These are phyloP conservation scores for Synanceia verrucosa DNA, from an alignment of 2,797 vertebrate genomes.

Conservation along the genomic window DNA sequence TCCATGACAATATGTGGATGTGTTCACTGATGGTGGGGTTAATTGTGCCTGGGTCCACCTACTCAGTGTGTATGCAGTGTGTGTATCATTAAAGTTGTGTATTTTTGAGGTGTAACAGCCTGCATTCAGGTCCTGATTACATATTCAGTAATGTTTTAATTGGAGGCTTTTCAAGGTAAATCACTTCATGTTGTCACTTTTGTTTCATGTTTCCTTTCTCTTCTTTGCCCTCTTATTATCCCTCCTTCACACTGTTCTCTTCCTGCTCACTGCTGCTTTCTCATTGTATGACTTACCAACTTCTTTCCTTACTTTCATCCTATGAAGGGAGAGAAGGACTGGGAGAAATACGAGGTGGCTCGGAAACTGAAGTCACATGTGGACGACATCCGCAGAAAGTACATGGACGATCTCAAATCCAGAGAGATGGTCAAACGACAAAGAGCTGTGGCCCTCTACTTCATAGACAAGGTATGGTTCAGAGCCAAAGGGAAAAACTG, in stretches of 20 bases:
- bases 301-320: not conserved
- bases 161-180: conserved; percentile 9
- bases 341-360: conserved; percentile 81
- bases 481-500: not conserved
- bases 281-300: not conserved
- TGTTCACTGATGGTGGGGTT: conserved; percentile 22
- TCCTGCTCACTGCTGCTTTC: not conserved
- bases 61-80: too few relatives aligned
- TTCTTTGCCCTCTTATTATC: not conserved
- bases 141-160: conserved; percentile 15
- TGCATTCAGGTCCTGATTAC: conserved; percentile 11
- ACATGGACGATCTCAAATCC: conserved; percentile 75
- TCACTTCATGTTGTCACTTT: not conserved
- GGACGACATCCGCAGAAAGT: conserved; percentile 74
- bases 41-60: conserved; percentile 43
- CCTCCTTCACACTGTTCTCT: not conserved
- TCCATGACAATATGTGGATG: conserved; percentile 12
- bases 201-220: not conserved
- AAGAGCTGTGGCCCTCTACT: conserved; percentile 82
- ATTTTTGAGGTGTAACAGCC: not conserved
- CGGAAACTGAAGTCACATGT: conserved; percentile 77
- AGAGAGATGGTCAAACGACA: conserved; percentile 78
- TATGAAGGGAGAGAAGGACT: conserved; percentile 80
- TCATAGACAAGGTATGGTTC: conserved; percentile 80
- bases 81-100: conserved; percentile 11